Evolutionary conservation across 2,797 vertebrate genomes (phyloP).

Genomic region (Apodemus agrarius): DNA sequence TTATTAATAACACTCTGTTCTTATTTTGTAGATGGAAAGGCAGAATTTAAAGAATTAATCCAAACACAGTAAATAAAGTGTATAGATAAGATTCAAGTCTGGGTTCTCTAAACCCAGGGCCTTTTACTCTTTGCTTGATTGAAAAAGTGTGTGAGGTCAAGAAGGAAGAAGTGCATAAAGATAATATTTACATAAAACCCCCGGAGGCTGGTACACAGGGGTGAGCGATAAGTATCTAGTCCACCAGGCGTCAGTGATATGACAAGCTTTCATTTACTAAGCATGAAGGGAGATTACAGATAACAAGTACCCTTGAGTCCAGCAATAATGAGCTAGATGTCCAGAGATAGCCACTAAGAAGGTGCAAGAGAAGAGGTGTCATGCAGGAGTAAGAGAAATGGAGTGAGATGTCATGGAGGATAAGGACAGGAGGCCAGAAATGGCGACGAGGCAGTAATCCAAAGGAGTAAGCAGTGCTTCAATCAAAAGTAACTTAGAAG

Average conservation of each 20-base stretch:
- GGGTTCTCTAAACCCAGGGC: neutral
- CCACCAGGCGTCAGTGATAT: neutral
- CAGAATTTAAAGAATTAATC: neutral
- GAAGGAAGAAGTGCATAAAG: neutral
- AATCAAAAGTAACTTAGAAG: neutral
- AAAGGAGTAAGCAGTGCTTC: neutral
- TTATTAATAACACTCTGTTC: neutral
- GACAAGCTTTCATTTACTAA: neutral
- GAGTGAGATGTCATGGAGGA: neutral
- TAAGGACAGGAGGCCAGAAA: neutral
- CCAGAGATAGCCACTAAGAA: neutral
- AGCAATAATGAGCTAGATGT: neutral
- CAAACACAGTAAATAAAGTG: neutral
- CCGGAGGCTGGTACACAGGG: neutral
- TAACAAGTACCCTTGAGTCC: neutral
- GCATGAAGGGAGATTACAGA: neutral
- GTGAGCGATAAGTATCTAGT: neutral
- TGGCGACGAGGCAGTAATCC: neutral
- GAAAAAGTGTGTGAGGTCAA: neutral
- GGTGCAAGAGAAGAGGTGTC: no score
- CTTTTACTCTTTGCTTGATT: neutral
- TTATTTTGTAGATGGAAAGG: slow-evolving; percentile 15
- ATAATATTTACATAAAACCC: neutral
- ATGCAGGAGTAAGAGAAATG: neutral
- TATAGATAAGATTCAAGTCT: neutral